phyloP scores from a whole-genome alignment of 2,113 vertebrate species.

The Bufo bufo region DNA sequence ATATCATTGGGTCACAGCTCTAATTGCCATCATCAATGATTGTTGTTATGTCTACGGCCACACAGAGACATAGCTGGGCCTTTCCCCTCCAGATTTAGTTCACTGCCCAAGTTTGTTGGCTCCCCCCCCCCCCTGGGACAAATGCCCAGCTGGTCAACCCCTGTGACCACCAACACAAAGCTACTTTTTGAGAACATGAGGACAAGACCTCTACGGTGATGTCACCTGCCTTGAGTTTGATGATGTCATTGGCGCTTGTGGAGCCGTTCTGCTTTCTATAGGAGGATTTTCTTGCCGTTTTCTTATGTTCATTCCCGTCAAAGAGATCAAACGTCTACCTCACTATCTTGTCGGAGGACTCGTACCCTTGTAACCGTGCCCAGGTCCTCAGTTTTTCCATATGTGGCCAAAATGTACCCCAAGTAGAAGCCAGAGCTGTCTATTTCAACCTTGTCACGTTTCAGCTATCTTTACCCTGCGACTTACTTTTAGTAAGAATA shows the following conservation, averaged over 20 bases:
- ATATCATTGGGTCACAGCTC: too few species aligned
- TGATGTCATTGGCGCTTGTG: background rate
- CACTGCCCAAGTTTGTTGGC: background rate
- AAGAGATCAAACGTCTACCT: slow-evolving; percentile 74
- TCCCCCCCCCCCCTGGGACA: background rate
- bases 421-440: slow-evolving; percentile 76
- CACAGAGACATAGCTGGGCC: background rate
- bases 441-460: slow-evolving; percentile 90
- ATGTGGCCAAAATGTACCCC: slow-evolving; percentile 75
- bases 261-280: background rate
- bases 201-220: background rate
- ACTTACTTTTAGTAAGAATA: slow-evolving; percentile 98
- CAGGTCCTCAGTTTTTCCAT: slow-evolving; percentile 65
- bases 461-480: slow-evolving; percentile 94
- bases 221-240: background rate
- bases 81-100: background rate
- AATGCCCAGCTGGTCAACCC: background rate
- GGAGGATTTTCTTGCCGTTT: slow-evolving; percentile 64
- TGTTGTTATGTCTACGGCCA: background rate
- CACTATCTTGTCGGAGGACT: slow-evolving; percentile 67
- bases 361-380: slow-evolving; percentile 47
- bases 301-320: slow-evolving; percentile 66
- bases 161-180: background rate
- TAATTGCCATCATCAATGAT: background rate
- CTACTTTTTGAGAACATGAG: background rate